Conservation (phyloP, 1,140 invertebrate genomes). For the Sycophaga agraensis region DNA sequence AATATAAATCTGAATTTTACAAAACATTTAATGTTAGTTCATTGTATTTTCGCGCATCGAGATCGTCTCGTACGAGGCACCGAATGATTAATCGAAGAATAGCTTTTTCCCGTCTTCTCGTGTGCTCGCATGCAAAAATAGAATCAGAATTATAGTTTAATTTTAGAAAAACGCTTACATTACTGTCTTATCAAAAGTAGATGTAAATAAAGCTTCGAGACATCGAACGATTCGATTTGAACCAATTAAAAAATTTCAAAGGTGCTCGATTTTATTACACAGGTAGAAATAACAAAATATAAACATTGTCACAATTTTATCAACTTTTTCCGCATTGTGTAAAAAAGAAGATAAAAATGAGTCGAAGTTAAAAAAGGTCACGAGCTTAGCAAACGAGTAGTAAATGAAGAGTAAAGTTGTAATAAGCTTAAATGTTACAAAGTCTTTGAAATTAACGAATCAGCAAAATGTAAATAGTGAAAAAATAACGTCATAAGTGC, state of each 20-base stretch:
- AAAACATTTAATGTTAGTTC: conserved; percentile 23
- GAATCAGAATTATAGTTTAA: conserved; percentile 2
- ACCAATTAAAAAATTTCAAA: not conserved
- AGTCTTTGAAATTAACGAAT: conserved; percentile 20
- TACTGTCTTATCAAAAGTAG: conserved; percentile 9
- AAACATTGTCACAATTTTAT: conserved; percentile 16
- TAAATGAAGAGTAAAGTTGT: not conserved
- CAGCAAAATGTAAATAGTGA: conserved; percentile 14
- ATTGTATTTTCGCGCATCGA: not conserved
- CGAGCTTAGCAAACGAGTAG: not conserved
- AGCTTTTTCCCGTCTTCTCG: conserved; percentile 18
- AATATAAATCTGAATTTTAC: conserved; percentile 14
- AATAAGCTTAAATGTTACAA: conserved; percentile 6
- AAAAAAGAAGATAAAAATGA: too few relatives aligned
- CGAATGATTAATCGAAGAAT: not conserved
- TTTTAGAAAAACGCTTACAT: conserved; percentile 15
- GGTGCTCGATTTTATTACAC: too few relatives aligned
- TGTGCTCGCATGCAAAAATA: conserved; percentile 6
- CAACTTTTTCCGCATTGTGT: too few relatives aligned
- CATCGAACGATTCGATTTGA: not conserved
- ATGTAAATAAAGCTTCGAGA: not conserved
- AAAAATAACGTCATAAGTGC: not conserved
- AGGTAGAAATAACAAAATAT: too few relatives aligned
- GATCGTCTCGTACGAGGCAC: conserved; percentile 1
- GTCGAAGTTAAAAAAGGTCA: too few relatives aligned